Base-by-base conservation (phyloP, 1,140 invertebrate genomes). In the Drosophila baimaii region DNA sequence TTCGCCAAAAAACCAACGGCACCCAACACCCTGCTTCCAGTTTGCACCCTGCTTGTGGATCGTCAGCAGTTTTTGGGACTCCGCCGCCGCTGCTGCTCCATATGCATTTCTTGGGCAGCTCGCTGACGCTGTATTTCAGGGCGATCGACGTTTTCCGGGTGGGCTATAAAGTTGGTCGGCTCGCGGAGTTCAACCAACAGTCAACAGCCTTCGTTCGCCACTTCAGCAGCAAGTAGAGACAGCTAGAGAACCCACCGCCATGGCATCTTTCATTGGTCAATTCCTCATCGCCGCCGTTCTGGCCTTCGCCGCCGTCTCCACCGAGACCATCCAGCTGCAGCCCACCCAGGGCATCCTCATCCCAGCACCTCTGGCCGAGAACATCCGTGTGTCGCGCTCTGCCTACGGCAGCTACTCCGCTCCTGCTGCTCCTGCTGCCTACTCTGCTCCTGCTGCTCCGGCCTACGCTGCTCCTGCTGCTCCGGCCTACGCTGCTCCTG, bases 291-390 rank as follows among this genome's bases (percentile, higher is more conserved):
- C 61, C 63, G 49, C 58, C 44, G 23, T 68, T 43, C 27, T 90
- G 70, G 74, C 59, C 12, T 35, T 70, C 29, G 33, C 63, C 23
- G 55, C 27, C 23, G 79, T 79, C 43, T 54, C 59, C 13, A 61
- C 68, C 7, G 86, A 90, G 54, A 73, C 88, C n/a, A 90, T 90
- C 57, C 86, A 90, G 44, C 51, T 90, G 79, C 85, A 90, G 70
- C 79, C 86, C 33, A 90, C 86, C 0, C 86, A 86, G 35, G 86
- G 86, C 9, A 90, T 90, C 41, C 72, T 90, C 15, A 90, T 90
- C 43, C 86, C 86, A 5, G 86, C 86, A 0, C 86, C 86, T 2
- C 23, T 90, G 65, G 88, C 86, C 12, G 85, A 90, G 54, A 76
- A 80, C 39, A 81, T 90, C 56, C 88, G 86, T 49, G 73, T 90